Evolutionary conservation across 2,797 vertebrate genomes (phyloP).

Genomic region (Acanthurus tractus): DNA sequence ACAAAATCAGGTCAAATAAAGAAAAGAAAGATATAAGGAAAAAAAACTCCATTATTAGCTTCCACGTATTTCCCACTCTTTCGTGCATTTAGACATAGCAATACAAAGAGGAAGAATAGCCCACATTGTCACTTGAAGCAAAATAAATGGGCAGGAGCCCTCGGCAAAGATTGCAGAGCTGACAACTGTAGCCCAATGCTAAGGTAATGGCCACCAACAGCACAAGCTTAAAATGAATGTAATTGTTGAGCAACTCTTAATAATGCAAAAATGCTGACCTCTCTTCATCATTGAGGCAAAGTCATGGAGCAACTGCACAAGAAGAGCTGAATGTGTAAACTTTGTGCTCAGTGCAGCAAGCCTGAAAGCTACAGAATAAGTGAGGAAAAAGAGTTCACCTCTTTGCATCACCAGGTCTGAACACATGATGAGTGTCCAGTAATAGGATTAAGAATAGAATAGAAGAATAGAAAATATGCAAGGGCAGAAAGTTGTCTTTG

Average conservation of each 20-base stretch:
- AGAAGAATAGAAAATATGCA: too few relatives aligned
- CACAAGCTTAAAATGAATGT: not conserved
- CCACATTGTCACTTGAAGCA: too few relatives aligned
- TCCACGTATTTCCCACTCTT: too few relatives aligned
- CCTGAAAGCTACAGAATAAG: conserved; percentile 6
- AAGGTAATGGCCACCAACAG: not conserved
- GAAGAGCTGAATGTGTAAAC: conserved; percentile 12
- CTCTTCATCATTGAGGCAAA: conserved; percentile 2
- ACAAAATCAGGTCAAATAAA: too few relatives aligned
- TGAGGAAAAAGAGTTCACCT: not conserved
- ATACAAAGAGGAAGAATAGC: too few relatives aligned
- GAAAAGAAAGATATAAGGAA: too few relatives aligned
- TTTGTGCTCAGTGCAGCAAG: not conserved
- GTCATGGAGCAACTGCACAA: conserved; percentile 4
- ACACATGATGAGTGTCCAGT: not conserved
- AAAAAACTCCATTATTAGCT: too few relatives aligned
- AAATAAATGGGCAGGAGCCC: too few relatives aligned
- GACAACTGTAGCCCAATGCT: too few relatives aligned
- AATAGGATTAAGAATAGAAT: not conserved
- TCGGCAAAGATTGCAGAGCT: too few relatives aligned
- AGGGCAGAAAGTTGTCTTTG: too few relatives aligned
- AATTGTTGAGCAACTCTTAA: conserved; percentile 13
- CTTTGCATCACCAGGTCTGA: conserved; percentile 9
- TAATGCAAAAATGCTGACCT: conserved; percentile 6
- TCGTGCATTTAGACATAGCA: too few relatives aligned